These are phyloP conservation scores for Muscicapa comitata DNA, from an alignment of 2,797 vertebrate genomes.

Conservation along the genomic window DNA sequence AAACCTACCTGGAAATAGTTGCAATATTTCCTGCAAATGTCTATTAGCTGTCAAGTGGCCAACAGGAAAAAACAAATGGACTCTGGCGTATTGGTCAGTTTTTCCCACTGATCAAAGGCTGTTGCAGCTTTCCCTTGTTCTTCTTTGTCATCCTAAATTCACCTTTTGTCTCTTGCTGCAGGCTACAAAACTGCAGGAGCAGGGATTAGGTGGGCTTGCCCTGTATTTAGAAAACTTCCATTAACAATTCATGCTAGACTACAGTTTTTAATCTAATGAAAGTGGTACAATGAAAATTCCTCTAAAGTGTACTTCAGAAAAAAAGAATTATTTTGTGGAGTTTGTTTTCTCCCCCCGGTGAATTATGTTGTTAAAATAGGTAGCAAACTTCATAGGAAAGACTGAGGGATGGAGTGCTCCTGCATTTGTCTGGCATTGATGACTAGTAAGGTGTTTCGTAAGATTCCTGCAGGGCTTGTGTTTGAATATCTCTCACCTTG, in stretches of 20 bases:
- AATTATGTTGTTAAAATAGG: background rate
- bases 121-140: background rate
- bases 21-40: background rate
- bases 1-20: background rate
- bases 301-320: background rate
- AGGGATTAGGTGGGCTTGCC: background rate
- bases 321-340: background rate
- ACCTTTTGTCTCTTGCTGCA: background rate
- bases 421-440: background rate
- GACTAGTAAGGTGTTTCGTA: background rate
- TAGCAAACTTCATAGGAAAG: background rate
- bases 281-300: background rate
- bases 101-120: background rate
- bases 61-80: background rate
- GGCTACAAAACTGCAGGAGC: background rate
- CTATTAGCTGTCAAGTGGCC: background rate
- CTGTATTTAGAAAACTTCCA: background rate
- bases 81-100: background rate
- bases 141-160: background rate
- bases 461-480: background rate
- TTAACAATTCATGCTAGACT: background rate
- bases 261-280: background rate
- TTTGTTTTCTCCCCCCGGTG: background rate
- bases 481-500: background rate
- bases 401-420: background rate